These are phyloP conservation scores for Heliconius charithonia DNA, from an alignment of 2,888 invertebrate species.

Conservation along the genomic window DNA sequence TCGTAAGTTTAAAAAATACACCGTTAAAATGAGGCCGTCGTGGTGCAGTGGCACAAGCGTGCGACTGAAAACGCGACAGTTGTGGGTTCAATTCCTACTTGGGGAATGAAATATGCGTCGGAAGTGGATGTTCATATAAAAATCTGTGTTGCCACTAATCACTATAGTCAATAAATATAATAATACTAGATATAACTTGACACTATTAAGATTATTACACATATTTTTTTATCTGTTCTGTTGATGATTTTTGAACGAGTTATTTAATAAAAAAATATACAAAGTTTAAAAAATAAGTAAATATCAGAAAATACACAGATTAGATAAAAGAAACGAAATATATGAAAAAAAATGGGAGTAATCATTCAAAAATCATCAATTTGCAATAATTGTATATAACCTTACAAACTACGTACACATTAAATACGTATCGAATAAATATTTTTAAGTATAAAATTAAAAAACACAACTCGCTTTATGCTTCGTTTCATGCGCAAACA, in stretches of 20 bases:
- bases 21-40: conserved; percentile 11
- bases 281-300: not conserved
- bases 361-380: conserved; percentile 45
- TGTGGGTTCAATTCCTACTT: no score
- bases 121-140: conserved; percentile 27
- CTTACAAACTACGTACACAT: conserved; percentile 67
- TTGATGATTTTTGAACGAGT: conserved; percentile 40
- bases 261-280: conserved; percentile 1
- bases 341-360: conserved; percentile 18
- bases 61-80: no score
- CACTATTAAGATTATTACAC: conserved; percentile 69
- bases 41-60: no score
- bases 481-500: conserved; percentile 58
- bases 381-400: conserved; percentile 38
- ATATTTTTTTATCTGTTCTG: conserved; percentile 46
- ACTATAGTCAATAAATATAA: conserved; percentile 56
- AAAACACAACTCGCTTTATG: conserved; percentile 76
- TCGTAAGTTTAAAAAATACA: conserved; percentile 25
- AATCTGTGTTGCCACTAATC: conserved; percentile 44
- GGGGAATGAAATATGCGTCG: no score
- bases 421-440: conserved; percentile 77
- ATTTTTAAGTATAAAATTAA: conserved; percentile 80
- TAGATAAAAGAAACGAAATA: conserved; percentile 8
- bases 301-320: conserved; percentile 5
- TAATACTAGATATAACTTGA: conserved; percentile 64